Evolutionary conservation across 2,113 vertebrate genomes (phyloP).

Genomic region (Rhinogobius similis): DNA sequence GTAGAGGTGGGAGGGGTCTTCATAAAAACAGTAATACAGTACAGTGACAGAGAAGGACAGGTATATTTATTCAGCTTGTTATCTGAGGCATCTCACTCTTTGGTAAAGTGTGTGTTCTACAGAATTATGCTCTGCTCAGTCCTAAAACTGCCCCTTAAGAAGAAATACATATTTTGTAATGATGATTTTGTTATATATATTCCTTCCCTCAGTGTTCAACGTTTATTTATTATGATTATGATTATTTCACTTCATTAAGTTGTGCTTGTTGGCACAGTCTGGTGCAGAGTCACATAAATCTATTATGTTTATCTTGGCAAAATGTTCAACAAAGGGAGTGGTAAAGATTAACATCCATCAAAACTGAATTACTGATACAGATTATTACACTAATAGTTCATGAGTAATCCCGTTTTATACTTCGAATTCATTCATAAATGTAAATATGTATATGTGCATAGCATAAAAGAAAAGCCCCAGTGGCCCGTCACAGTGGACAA

Average conservation of each 20-base stretch:
- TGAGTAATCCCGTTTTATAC: neutral
- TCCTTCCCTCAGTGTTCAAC: too few species aligned
- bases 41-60: neutral
- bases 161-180: too few species aligned
- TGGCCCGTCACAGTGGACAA: conserved; percentile 41
- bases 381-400: neutral
- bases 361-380: neutral
- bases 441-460: neutral
- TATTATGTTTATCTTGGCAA: conserved; percentile 1
- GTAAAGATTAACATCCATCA: neutral
- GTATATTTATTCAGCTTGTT: neutral
- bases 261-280: neutral
- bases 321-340: neutral
- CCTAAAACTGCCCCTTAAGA: too few species aligned
- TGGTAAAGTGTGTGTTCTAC: neutral
- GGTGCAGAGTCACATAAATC: neutral
- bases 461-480: neutral
- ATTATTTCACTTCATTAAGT: too few species aligned
- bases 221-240: too few species aligned
- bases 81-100: neutral
- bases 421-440: neutral
- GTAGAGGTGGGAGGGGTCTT: neutral
- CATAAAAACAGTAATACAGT: neutral
- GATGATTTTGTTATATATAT: too few species aligned
- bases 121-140: neutral